These are phyloP conservation scores for Ianthella basta DNA, from an alignment of 37 sponge, comb jelly and placozoan species.

Conservation along the genomic window DNA sequence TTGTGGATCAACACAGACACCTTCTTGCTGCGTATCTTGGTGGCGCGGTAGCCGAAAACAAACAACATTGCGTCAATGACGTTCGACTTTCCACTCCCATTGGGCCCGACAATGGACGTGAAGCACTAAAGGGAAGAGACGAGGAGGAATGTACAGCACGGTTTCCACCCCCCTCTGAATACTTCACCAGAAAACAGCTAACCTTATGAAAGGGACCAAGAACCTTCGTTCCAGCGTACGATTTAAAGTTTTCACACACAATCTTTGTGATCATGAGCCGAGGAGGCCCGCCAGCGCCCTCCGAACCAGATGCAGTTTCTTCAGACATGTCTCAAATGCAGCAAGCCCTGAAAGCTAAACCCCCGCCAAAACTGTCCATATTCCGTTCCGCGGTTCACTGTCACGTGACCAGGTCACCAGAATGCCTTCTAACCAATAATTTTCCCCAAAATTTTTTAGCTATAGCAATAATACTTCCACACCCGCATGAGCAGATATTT, in stretches of 20 bases:
- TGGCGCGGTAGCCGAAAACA: slow-evolving; percentile 96
- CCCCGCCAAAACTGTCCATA: too few relatives aligned
- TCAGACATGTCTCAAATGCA: too few relatives aligned
- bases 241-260: slow-evolving; percentile 95
- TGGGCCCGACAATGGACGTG: slow-evolving; percentile 94
- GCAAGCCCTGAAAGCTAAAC: too few relatives aligned
- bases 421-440: too few relatives aligned
- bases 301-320: neutral
- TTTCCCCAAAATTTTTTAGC: too few relatives aligned
- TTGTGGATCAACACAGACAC: slow-evolving; percentile 93
- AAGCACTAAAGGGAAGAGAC: slow-evolving; percentile 72
- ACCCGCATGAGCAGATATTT: too few relatives aligned
- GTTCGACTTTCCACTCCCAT: slow-evolving; percentile 98
- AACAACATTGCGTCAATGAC: slow-evolving; percentile 97
- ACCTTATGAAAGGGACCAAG: slow-evolving; percentile 98
- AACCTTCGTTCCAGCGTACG: slow-evolving; percentile 91
- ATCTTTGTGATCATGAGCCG: slow-evolving; percentile 92
- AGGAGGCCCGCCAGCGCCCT: slow-evolving; percentile 7
- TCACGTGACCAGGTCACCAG: too few relatives aligned
- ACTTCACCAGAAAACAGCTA: neutral
- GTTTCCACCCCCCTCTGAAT: neutral
- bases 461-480: too few relatives aligned
- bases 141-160: neutral
- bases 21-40: slow-evolving; percentile 94
- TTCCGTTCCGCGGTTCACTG: too few relatives aligned